phyloP scores from a whole-genome alignment of 2,888 invertebrate genomes.

The Noctua pronuba region DNA sequence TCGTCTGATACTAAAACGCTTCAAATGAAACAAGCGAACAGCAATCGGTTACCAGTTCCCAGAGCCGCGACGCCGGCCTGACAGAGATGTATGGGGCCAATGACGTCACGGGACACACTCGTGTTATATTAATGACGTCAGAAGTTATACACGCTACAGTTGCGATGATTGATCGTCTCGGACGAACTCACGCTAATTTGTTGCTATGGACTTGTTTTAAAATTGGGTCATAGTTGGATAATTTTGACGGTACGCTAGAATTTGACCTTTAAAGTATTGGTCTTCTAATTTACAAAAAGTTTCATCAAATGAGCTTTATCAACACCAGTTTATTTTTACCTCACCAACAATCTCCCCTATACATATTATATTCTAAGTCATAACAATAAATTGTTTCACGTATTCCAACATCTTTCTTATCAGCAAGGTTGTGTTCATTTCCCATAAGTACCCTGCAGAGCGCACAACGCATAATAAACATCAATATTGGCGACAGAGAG shows the following conservation, averaged over 20 bases:
- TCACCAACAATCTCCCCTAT: background rate
- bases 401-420: slow-evolving; percentile 24
- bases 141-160: slow-evolving; percentile 61
- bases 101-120: slow-evolving; percentile 64
- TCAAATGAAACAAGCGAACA: slow-evolving; percentile 53
- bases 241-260: background rate
- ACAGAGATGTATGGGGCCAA: slow-evolving; percentile 67
- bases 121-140: slow-evolving; percentile 70
- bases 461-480: slow-evolving; percentile 22
- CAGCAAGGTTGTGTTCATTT: slow-evolving; percentile 6
- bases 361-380: background rate
- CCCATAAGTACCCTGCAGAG: background rate
- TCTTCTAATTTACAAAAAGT: background rate
- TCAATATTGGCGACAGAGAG: slow-evolving; percentile 31
- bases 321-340: background rate
- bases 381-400: background rate
- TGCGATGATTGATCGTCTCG: slow-evolving; percentile 60
- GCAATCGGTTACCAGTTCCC: slow-evolving; percentile 63
- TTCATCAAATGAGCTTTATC: background rate
- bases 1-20: slow-evolving; percentile 34
- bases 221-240: slow-evolving; percentile 16
- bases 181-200: slow-evolving; percentile 47
- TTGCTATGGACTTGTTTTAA: slow-evolving; percentile 41
- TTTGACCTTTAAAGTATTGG: background rate
- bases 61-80: slow-evolving; percentile 41